phyloP scores from a whole-genome alignment of 2,888 invertebrate genomes.

The Sinodicranocentrus sp. region DNA sequence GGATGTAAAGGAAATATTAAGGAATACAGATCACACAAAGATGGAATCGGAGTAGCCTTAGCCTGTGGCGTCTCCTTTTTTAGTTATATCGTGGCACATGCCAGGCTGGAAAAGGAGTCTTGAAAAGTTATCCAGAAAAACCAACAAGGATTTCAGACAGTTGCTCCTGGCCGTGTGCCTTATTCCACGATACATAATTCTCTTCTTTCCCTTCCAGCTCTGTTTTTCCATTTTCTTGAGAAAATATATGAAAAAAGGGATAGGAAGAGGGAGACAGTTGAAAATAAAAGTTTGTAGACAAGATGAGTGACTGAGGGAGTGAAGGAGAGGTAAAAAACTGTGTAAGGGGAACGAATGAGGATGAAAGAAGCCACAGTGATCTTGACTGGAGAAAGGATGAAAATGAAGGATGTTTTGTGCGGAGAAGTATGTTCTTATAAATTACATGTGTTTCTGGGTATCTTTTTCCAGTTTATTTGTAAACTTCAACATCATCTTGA shows the following conservation, averaged over 20 bases:
- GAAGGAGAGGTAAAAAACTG: background rate
- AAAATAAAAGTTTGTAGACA: slow-evolving; percentile 1
- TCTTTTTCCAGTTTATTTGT: slow-evolving; percentile 63
- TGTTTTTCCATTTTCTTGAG: slow-evolving; percentile 21
- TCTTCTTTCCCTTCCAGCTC: slow-evolving; percentile 6
- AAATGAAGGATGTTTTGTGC: background rate
- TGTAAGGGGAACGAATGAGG: background rate
- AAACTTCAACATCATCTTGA: no score
- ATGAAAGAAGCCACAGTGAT: slow-evolving; percentile 7
- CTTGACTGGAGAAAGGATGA: background rate
- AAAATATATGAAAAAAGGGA: no score
- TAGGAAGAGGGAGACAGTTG: background rate
- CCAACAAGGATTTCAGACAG: background rate
- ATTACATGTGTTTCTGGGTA: no score
- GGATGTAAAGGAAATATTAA: background rate
- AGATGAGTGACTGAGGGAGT: slow-evolving; percentile 2
- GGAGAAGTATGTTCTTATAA: no score
- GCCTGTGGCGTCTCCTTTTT: slow-evolving; percentile 1
- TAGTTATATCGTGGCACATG: background rate
- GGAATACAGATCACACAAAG: background rate
- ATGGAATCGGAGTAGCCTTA: background rate
- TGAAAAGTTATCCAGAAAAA: slow-evolving; percentile 15
- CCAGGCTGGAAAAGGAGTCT: background rate
- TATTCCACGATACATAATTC: background rate
- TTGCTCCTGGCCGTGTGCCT: slow-evolving; percentile 23